Base-by-base conservation (phyloP, 2,113 vertebrate genomes). In the Solenodon paradoxus region DNA sequence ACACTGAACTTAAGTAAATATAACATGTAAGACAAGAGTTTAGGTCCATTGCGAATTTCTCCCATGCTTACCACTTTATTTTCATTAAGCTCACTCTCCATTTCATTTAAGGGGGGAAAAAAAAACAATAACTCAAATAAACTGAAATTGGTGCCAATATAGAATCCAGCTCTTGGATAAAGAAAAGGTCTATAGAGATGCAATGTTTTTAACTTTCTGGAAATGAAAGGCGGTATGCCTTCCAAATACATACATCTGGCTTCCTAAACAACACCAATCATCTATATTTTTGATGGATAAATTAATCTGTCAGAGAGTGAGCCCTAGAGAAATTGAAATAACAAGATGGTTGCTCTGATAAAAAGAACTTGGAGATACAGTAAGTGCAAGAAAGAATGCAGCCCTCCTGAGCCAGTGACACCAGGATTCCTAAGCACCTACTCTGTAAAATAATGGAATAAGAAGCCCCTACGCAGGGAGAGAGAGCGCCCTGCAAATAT, bases 41-140 rank as follows among this genome's bases (percentile, higher is more conserved):
- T 90, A 72, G 15, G 49, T 35, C 53, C 53, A 77, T 66, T 71
- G 53, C 13, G 61, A 49, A 49, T 30, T 90, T 88, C 20, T 82
- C 12, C 26, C 68, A 79, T 82, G 30, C 30, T 30, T 19, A 82
- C 61, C 53, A 89, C 35, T 84, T 88, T 66, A 47, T 90, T 88
- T 87, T 94, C 75, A 84, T 94, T 75, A 90, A 88, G 26, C 15
- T 51, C 32, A 55, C 42, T 84, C 51, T 92, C 68, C 55, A 28
- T 92, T 90, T 95, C 57, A 88, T 30, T 89, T 81, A 78, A 28
- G 71, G 40, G 6, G 9, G 22, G 35, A 3, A 64, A 71, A 45
- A 49, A 12, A n/a, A 77, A 61, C 61, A 80, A 38, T 55, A 74
- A 81, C 45, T 79, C 12, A 49, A 51, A 3, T 24, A 72, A 32